Evolutionary conservation across 2,888 invertebrate species (phyloP).

Genomic region (Scaptomyza tumidula): DNA sequence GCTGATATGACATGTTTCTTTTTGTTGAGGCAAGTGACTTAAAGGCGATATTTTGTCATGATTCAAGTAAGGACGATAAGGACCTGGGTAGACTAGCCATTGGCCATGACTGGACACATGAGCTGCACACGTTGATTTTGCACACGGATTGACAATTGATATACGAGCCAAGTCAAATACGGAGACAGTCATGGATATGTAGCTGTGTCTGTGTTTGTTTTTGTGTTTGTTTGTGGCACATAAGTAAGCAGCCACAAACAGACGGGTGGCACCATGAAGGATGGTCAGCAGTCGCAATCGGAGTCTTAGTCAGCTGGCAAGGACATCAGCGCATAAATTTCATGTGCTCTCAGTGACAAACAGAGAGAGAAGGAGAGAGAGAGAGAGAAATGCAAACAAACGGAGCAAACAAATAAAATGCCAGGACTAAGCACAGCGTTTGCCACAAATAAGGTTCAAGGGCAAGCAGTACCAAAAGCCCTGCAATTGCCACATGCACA

Average conservation of each 20-base stretch:
- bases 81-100: too few relatives aligned
- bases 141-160: constrained; percentile 65
- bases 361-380: constrained; percentile 39
- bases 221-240: constrained; percentile 9
- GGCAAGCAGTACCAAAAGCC: constrained; percentile 36
- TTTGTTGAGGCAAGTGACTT: neutral
- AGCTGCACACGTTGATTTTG: constrained; percentile 32
- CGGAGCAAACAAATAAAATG: constrained; percentile 64
- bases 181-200: constrained; percentile 15
- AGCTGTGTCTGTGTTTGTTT: neutral
- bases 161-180: constrained; percentile 56
- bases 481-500: constrained; percentile 68
- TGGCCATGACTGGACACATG: constrained; percentile 15
- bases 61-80: constrained; percentile 16
- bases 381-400: constrained; percentile 50
- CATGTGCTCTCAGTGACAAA: constrained; percentile 49
- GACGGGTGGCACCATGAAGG: neutral
- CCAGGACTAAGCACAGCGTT: constrained; percentile 34
- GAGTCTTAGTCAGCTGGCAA: constrained; percentile 27
- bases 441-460: constrained; percentile 63
- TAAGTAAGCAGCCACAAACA: constrained; percentile 21
- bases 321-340: constrained; percentile 63
- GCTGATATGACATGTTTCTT: constrained; percentile 7
- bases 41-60: neutral
- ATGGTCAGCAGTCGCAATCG: constrained; percentile 1